Evolutionary conservation across 1,140 invertebrate genomes (phyloP), one percentile per base, ranked within the genome.

Genomic region (Cepaea nemoralis): DNA sequence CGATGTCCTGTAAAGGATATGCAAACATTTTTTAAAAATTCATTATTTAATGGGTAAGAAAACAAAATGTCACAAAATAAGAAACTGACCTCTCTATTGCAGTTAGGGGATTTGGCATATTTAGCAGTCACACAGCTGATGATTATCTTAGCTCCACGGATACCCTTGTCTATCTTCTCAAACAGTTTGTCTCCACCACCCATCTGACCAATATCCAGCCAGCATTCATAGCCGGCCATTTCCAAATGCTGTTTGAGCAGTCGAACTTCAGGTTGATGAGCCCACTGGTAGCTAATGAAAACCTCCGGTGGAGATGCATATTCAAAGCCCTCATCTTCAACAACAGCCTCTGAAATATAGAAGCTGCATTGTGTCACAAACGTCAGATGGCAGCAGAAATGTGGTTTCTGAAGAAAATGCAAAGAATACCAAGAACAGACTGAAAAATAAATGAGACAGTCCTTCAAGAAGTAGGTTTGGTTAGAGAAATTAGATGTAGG

Each of bases 151-250:
- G 88, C 87, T n/a, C 69, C 87, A 67, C 89, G 78, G 19, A 91
- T 88, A 6, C 89, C 89, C 37, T 73, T 71, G 81, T 91, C 89
- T 81, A 91, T 91, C 67, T 89, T 89, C 42, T 86, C 84, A 82
- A 88, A 89, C 35, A 90, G 83, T 83, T 90, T 90, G 74, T 90
- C 87, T 48, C 90, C 90, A 0, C 90, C 90, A 35, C 90, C 90
- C 89, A 90, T 90, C 81, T 91, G 89, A 74, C 90, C 90, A 78
- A 90, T 85, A 71, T 91, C 90, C 85, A 91, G 85, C 90, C 90
- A 91, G 82, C 88, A 89, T 37, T 84, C 81, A 82, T 87, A 90
- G 27, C 89, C 89, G 1, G 88, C 88, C 85, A 85, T 87, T 31
- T 84, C 81, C 67, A 91, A 81, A 77, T 90, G 89, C 42, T 88